phyloP scores from a whole-genome alignment of 37 sponge, comb jelly and placozoan species.

The Haliclona indistincta region DNA sequence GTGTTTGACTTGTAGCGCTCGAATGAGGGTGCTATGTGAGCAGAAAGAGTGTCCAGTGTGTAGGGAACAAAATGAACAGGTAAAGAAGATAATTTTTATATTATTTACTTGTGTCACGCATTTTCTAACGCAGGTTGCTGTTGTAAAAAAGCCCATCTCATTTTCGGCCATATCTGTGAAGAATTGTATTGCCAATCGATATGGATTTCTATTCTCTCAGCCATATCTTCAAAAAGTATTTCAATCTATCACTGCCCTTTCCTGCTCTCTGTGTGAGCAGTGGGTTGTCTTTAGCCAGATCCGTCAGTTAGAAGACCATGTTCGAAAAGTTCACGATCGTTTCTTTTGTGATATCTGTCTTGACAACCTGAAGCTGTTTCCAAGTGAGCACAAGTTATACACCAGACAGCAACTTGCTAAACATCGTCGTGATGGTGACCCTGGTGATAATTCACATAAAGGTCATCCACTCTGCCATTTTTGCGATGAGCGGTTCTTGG shows the following conservation, averaged over 20 bases:
- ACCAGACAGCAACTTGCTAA: slow-evolving; percentile 58
- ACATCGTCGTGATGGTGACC: slow-evolving; percentile 71
- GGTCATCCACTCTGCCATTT: slow-evolving; percentile 93
- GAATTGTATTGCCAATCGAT: background rate
- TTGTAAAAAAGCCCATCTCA: background rate
- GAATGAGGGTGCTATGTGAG: slow-evolving; percentile 76
- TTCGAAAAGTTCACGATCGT: slow-evolving; percentile 48
- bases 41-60: slow-evolving; percentile 90
- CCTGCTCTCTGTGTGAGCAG: slow-evolving; percentile 40
- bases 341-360: slow-evolving; percentile 82
- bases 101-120: background rate
- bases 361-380: slow-evolving; percentile 72
- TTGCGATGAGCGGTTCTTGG: slow-evolving; percentile 83
- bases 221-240: slow-evolving; percentile 3
- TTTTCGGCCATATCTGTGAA: slow-evolving; percentile 7
- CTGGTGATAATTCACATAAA: slow-evolving; percentile 67
- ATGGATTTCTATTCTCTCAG: slow-evolving; percentile 30
- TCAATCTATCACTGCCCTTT: slow-evolving; percentile 2
- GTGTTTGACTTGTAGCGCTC: slow-evolving; percentile 72
- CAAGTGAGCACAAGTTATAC: slow-evolving; percentile 72
- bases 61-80: slow-evolving; percentile 29
- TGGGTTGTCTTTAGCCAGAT: slow-evolving; percentile 13
- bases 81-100: background rate
- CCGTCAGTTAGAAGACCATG: slow-evolving; percentile 60
- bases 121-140: slow-evolving; percentile 27